Conservation (phyloP, 1,140 invertebrate genomes). For the Coptotermes formosanus region DNA sequence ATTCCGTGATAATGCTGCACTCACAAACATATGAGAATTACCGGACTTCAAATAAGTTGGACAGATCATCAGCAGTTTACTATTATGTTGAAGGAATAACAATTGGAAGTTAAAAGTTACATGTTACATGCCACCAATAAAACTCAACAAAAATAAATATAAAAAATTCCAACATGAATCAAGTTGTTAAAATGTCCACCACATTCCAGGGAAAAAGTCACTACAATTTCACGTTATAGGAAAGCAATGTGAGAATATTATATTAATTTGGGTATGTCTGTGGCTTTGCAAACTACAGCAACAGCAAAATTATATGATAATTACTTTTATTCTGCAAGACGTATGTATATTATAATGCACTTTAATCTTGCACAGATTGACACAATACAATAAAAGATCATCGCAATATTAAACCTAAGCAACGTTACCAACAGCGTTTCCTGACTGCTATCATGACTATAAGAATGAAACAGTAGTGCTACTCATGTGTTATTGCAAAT, state of each 20-base stretch:
- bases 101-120: background rate
- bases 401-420: background rate
- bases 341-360: slow-evolving; percentile 12
- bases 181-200: background rate
- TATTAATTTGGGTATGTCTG: slow-evolving; percentile 1
- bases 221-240: background rate
- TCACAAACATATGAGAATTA: no score
- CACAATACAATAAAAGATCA: background rate
- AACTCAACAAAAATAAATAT: background rate
- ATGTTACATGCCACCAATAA: background rate
- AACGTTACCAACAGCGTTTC: background rate
- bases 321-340: background rate
- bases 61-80: background rate
- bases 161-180: slow-evolving; percentile 34
- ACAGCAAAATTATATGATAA: background rate
- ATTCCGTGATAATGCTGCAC: no score
- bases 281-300: background rate
- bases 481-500: background rate
- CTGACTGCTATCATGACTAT: background rate
- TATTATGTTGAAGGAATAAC: background rate
- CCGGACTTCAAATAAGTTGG: background rate
- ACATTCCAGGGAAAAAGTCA: background rate
- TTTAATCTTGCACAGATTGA: slow-evolving; percentile 2
- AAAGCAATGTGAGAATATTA: slow-evolving; percentile 12
- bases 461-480: background rate